These are phyloP conservation scores for Sigmodon hispidus DNA, from an alignment of 2,113 vertebrate species.

Conservation along the genomic window DNA sequence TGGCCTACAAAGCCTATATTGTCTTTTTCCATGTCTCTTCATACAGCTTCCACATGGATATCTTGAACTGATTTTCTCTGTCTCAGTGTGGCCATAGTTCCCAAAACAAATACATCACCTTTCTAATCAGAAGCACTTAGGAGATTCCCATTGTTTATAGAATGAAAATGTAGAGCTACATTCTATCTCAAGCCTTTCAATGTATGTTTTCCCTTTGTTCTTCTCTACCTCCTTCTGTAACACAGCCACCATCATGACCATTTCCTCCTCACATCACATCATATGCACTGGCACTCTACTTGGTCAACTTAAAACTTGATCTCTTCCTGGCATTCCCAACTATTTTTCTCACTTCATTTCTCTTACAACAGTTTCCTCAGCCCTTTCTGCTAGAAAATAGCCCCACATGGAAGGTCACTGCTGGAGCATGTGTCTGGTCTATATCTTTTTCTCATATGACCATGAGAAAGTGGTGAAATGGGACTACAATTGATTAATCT, in stretches of 20 bases:
- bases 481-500: background rate
- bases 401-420: background rate
- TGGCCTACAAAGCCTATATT: background rate
- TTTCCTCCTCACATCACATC: background rate
- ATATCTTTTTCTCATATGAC: background rate
- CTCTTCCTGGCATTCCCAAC: background rate
- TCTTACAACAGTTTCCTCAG: background rate
- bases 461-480: background rate
- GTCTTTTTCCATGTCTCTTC: background rate
- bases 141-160: background rate
- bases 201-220: background rate
- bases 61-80: background rate
- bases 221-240: background rate
- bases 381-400: background rate
- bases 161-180: background rate
- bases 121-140: background rate
- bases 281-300: background rate
- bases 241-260: background rate
- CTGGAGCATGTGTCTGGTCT: background rate
- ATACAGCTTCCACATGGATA: background rate
- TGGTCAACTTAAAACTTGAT: background rate
- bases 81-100: background rate
- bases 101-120: background rate
- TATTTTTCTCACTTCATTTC: background rate
- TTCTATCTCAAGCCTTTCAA: background rate